Evolutionary conservation across 2,113 vertebrate species (phyloP).

Genomic region (Takifugu bimaculatus): DNA sequence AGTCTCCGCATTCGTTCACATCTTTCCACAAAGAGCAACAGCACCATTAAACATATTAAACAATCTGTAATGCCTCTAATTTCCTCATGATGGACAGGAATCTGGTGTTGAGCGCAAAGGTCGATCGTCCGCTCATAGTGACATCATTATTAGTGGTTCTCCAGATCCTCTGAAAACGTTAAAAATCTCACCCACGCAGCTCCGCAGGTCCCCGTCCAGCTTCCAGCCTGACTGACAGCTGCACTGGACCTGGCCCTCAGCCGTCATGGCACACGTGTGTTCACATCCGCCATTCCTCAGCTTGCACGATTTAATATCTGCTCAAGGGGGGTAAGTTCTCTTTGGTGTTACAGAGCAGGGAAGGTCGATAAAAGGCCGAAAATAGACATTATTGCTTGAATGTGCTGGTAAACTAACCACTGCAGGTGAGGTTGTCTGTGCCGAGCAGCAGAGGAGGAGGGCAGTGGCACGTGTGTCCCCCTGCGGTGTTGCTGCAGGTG

Average conservation of each 20-base stretch:
- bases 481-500: constrained; percentile 71
- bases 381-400: too few relatives aligned
- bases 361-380: too few relatives aligned
- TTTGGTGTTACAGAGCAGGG: neutral
- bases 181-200: constrained; percentile 64
- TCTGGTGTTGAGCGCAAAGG: too few relatives aligned
- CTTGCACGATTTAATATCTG: constrained; percentile 56
- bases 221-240: constrained; percentile 73
- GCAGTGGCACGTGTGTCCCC: constrained; percentile 72
- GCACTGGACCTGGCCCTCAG: constrained; percentile 66
- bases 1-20: constrained; percentile 75
- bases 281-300: constrained; percentile 77
- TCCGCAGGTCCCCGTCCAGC: constrained; percentile 59
- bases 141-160: too few relatives aligned
- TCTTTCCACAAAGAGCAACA: constrained; percentile 54
- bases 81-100: too few relatives aligned
- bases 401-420: constrained; percentile 60
- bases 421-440: constrained; percentile 65
- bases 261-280: constrained; percentile 60
- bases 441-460: constrained; percentile 68
- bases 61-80: neutral
- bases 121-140: too few relatives aligned
- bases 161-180: neutral
- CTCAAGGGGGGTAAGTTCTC: neutral
- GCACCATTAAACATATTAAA: neutral